Evolutionary conservation across 2,797 vertebrate species (phyloP).

Genomic region (Malacoraja senta): DNA sequence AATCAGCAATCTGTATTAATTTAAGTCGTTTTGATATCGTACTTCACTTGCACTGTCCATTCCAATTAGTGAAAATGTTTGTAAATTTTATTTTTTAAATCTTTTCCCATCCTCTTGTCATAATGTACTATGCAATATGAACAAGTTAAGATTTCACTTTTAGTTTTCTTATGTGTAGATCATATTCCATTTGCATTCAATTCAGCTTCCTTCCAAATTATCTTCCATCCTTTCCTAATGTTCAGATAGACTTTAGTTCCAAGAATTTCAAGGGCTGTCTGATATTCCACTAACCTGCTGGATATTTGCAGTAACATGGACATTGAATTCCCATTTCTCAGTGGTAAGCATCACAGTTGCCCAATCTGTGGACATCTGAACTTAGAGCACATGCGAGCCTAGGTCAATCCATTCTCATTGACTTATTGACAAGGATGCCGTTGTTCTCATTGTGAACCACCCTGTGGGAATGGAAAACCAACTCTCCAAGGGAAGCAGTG

Average conservation of each 20-base stretch:
- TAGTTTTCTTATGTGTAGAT: neutral
- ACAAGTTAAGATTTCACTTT: too few species aligned
- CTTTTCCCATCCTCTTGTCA: neutral
- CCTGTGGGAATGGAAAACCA: too few species aligned
- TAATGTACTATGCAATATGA: neutral
- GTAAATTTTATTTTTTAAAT: neutral
- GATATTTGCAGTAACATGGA: neutral
- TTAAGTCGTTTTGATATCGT: neutral
- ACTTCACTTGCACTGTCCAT: neutral
- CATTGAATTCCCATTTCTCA: neutral
- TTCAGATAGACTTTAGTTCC: neutral
- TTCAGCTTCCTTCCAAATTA: neutral
- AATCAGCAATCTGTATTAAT: neutral
- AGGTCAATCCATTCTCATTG: neutral
- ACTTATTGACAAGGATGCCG: too few species aligned
- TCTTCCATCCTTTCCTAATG: neutral
- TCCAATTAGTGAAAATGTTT: constrained; percentile 6
- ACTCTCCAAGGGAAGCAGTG: too few species aligned
- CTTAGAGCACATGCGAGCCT: neutral
- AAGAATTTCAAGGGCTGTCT: neutral
- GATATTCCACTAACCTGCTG: neutral
- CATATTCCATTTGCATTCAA: neutral
- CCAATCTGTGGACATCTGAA: neutral
- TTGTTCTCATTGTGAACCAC: too few species aligned
- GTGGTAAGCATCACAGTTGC: neutral